Base-by-base conservation (phyloP, 2,888 invertebrate genomes). In the Scaptomyza polygonia region DNA sequence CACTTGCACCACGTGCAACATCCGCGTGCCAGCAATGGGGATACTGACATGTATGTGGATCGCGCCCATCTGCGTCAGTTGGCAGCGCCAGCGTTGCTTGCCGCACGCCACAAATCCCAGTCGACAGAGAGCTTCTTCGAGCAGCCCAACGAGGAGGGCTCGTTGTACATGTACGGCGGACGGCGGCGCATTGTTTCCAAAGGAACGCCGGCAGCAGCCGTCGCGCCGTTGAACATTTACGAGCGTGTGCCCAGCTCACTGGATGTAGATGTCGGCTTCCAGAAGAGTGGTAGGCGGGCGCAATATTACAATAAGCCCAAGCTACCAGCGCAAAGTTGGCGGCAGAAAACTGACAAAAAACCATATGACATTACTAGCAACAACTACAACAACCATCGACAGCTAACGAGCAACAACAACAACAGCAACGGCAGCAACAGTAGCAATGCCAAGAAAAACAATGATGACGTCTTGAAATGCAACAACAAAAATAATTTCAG, bases 61-160 rank as follows among this genome's bases (percentile, higher is more conserved):
- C 81, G 86, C 1, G 70, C 80, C 1, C 84, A 83, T 45, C 48
- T 76, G 36, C 76, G 88, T 11, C 84, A 88, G 42, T 34, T 83
- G 64, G 68, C 67, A 32, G 72, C 71, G 45, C 80, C 76, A 34
- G 67, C 75, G 0, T 63, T 80, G 66, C 75, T 67, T 21, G 69
- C 71, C 47, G 67, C 77, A 52, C 89, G 89, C 52, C 87, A 86
- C 62, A 91, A 90, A 71, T 91, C 92, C 14, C 88, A 89, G 62
- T 92, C 92, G 29, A 91, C 88, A 11, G 91, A 91, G 67, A 92
- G 91, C 65, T 91, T 91, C 77, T 91, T 91, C 59, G 90, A 90
- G 78, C 89, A 91, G 75, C 89, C 91, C 34, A 89, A 87, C 61
- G 91, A 91, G 59, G 89, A 90, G 78, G 90, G 90, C 16, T 80